Percentiles rank a stretch among this genome's conserved stretches.
Evolutionary conservation across 2,113 vertebrate genomes (phyloP).

Genomic region (Ammodytes marinus): DNA sequence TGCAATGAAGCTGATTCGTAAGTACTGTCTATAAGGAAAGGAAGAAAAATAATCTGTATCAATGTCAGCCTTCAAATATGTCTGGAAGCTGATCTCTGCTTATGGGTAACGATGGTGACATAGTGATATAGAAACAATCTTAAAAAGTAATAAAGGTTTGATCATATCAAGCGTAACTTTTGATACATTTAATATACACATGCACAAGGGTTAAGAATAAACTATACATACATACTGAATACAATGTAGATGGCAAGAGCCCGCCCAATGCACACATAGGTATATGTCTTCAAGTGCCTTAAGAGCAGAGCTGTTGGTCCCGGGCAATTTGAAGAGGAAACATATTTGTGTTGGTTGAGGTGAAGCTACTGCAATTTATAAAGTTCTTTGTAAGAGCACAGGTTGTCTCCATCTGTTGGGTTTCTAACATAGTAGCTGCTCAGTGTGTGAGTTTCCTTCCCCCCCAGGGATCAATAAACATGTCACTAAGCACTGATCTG

Average conservation of each 20-base stretch:
- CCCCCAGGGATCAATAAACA: not conserved
- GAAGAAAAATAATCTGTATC: constrained; percentile 28
- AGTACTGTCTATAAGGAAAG: constrained; percentile 22
- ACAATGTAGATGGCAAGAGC: no score
- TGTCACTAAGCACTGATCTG: not conserved
- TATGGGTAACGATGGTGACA: not conserved
- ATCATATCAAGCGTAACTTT: not conserved
- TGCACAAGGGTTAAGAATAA: not conserved
- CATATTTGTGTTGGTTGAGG: not conserved
- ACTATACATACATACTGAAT: not conserved
- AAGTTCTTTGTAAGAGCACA: not conserved
- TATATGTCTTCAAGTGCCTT: not conserved
- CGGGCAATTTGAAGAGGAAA: not conserved
- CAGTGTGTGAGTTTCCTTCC: not conserved
- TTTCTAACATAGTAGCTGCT: not conserved
- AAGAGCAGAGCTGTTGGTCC: not conserved
- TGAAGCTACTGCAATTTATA: not conserved
- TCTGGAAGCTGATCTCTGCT: not conserved
- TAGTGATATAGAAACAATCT: not conserved
- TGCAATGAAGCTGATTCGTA: constrained; percentile 67
- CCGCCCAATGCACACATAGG: not conserved
- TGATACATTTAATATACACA: not conserved
- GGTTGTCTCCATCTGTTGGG: constrained; percentile 1
- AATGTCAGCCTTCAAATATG: not conserved
- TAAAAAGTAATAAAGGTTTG: not conserved